Base-by-base conservation (phyloP, 2,797 vertebrate species). In the Macropodus opercularis region DNA sequence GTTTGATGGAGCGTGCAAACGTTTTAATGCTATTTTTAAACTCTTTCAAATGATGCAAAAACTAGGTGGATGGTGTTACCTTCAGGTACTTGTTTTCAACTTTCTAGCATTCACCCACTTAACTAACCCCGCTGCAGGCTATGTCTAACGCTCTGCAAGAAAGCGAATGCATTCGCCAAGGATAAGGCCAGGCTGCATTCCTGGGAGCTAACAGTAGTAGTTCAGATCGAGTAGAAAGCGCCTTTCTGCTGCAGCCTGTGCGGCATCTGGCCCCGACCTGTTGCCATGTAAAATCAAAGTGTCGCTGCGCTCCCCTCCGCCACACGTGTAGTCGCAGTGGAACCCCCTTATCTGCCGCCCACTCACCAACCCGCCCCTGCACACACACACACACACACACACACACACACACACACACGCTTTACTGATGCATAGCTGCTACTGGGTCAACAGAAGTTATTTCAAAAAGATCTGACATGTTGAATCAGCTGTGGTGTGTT, bases 401-500 rank as follows among this genome's bases (percentile, higher is more conserved):
- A n/a, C n/a, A 22, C 18, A 60, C 35, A 22, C 18, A 60, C 35
- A 39, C 22, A 35, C 42, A 13, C 2, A 12, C 9, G 4, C 41
- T 34, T 41, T 19, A 39, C 34, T 29, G 2, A 29, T 19, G 19
- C 17, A 26, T 5, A 43, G n/a, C 44, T 55, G 38, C 27, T 31
- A 3, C 40, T 43, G 35, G 3, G 35, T 17, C 9, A 5, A 15
- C 15, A 38, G 35, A 1, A 34, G n/a, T 49, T 55, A 1, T 18
- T 14, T 31, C 17, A 23, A 0, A 4, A 5, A 42, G 4, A 27
- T 69, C 10, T 14, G 22, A 49, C 39, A 17, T 40, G 27, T 46
- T 66, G 65, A 56, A 18, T 49, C 46, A 68, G 43, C 44, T 59
- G 48, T 23, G 27, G 18, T 51, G 38, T 59, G 55, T 55, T 64